Evolutionary conservation across 2,797 vertebrate genomes (phyloP), one percentile per base, ranked within the genome.

Genomic region (Coranthus polyacanthus): DNA sequence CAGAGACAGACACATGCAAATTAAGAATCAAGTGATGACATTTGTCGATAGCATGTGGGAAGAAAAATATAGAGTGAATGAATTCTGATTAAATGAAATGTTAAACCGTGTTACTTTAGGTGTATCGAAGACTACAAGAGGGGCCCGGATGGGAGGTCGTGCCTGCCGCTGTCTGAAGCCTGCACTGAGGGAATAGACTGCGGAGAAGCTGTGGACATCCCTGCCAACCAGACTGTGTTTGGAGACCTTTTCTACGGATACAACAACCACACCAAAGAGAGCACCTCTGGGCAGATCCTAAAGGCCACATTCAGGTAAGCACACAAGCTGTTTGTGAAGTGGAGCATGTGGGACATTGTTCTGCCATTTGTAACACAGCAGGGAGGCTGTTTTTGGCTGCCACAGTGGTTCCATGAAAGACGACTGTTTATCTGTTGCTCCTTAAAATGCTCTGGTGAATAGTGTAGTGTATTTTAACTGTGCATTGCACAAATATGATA

Each of bases 101-200:
- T 16, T 0, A 12, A 44, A 37, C 22, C 16, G 2, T 62, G 3
- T 80, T 13, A 1, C 43, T 42, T 9, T 61, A 99, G 98, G 76
- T 99, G 98, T 86, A 99, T 99, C 0, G 97, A 99, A 81, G 98
- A 99, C 87, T 99, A 99, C 85, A 98, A 96, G 78, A 93, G 97
- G 1, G 96, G 96, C 1, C 85, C 92, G 0, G 98, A 99, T 0
- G 96, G 96, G 1, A 93, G 96, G 6, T 97, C 97, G 0, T 99
- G 98, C 79, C 95, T 98, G 62, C 96, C 97, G 1, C 89, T 99
- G 76, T 94, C 96, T 0, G 98, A 99, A 82, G 92, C 95, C 0
- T 99, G 98, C 73, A 95, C 95, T 0, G 96, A 96, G 42, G 95
- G 86, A 0, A 76, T 96, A 10, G 96, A 98, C 85, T 99, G 98